Evolutionary conservation across 2,888 invertebrate species (phyloP), one percentile per base, ranked within the genome.

Genomic region (Acleris emargana): DNA sequence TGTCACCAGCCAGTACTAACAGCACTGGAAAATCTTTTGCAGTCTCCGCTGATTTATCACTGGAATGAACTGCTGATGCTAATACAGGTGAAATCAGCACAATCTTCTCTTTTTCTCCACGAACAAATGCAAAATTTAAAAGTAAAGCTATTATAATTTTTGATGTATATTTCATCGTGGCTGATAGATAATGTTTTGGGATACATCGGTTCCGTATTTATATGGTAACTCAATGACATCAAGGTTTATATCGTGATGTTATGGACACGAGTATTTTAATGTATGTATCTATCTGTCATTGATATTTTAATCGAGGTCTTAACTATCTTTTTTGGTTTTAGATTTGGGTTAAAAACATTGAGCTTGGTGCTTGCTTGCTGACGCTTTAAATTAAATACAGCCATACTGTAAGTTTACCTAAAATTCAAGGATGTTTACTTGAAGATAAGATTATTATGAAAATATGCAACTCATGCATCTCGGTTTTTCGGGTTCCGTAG

Each of bases 11-110:
- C 45, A 90, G 67, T 52, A 90, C 69, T 75, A 75, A 85, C 3
- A 91, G 67, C 5, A 85, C 68, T 5, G 91, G 87, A 67, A 87
- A 91, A 61, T 90, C 90, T 73, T 89, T 91, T 2, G 91, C 89
- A 1, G 82, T 87, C 69, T 86, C 87, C 18, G 73, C 74, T 2
- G 71, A 70, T 38, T 79, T 75, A 9, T 80, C 80, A 71, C 79
- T 77, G 2, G 78, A 69, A 61, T 69, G 74, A 17, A 74, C 81
- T 1, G 76, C 74, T 11, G 89, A 77, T 13, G 88, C 87, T 17
- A 90, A 60, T 1, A 91, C 83, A 2, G 89, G 88, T 1, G 84
- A 70, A 5, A 84, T 73, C 2, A 86, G 62, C 0, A 87, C 77
- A 2, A 86, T 73, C 63, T 73, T 72, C 1, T 77, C 77, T 67